These are phyloP conservation scores for Petrolisthes manimaculis DNA, from an alignment of 2,888 invertebrate species.

Conservation along the genomic window DNA sequence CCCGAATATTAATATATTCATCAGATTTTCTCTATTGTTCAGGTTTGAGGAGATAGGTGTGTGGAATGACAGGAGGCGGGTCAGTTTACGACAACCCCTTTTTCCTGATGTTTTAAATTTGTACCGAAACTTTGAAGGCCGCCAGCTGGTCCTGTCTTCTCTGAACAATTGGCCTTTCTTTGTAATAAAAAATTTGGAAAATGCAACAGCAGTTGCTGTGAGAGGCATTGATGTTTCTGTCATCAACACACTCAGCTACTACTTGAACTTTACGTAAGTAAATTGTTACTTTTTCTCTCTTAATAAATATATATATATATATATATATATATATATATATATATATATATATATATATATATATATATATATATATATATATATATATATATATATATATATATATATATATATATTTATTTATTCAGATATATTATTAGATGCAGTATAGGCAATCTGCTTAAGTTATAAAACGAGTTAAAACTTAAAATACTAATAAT, in stretches of 20 bases:
- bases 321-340: too few species aligned
- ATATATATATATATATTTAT: too few species aligned
- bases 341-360: too few species aligned
- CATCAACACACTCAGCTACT: slow-evolving; percentile 7
- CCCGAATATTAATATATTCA: too few species aligned
- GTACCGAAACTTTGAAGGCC: neutral
- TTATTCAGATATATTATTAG: too few species aligned
- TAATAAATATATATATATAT: neutral
- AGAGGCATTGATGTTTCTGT: slow-evolving; percentile 37
- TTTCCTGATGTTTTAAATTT: neutral
- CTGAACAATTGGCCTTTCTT: slow-evolving; percentile 55
- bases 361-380: too few species aligned
- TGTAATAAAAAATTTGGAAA: neutral
- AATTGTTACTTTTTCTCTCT: slow-evolving; percentile 25
- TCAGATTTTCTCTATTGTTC: neutral
- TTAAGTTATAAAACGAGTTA: too few species aligned
- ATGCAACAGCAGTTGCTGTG: neutral
- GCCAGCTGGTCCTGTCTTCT: neutral
- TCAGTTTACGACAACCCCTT: neutral
- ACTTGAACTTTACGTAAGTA: slow-evolving; percentile 4
- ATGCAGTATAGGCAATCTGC: too few species aligned
- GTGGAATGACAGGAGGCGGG: neutral
- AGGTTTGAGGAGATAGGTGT: neutral
- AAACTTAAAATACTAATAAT: too few species aligned
- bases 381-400: too few species aligned